phyloP scores from a whole-genome alignment of 2,113 vertebrate genomes.

The Phodopus roborovskii region DNA sequence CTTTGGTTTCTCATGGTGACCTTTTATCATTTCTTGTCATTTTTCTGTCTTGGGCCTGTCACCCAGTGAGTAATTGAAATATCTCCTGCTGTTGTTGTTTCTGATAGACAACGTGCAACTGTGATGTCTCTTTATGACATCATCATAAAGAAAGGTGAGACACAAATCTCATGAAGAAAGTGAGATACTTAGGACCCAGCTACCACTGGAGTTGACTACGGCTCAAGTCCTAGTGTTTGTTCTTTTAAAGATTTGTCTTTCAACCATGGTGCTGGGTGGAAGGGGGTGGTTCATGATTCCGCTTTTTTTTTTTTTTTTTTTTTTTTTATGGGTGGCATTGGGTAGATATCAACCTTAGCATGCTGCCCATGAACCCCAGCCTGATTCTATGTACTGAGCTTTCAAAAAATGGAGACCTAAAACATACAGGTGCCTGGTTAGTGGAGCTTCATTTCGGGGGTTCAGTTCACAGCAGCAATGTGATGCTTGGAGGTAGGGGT shows the following conservation, averaged over 20 bases:
- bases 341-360: background rate
- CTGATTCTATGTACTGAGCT: background rate
- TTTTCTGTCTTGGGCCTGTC: background rate
- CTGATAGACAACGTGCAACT: background rate
- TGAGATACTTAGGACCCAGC: background rate
- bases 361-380: background rate
- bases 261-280: rapidly evolving
- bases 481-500: background rate
- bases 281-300: background rate
- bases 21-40: background rate
- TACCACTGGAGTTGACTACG: background rate
- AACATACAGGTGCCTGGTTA: background rate
- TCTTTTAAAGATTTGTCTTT: background rate
- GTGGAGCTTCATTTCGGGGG: background rate
- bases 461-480: background rate
- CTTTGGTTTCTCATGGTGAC: background rate
- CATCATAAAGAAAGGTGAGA: background rate
- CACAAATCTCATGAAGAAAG: background rate
- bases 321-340: background rate
- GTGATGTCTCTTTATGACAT: background rate
- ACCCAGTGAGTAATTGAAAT: background rate
- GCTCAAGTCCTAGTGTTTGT: background rate
- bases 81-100: background rate
- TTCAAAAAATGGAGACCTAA: background rate
- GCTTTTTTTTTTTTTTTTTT: background rate